Conservation (phyloP, 2,113 vertebrate species). For the Manacus vitellinus region DNA sequence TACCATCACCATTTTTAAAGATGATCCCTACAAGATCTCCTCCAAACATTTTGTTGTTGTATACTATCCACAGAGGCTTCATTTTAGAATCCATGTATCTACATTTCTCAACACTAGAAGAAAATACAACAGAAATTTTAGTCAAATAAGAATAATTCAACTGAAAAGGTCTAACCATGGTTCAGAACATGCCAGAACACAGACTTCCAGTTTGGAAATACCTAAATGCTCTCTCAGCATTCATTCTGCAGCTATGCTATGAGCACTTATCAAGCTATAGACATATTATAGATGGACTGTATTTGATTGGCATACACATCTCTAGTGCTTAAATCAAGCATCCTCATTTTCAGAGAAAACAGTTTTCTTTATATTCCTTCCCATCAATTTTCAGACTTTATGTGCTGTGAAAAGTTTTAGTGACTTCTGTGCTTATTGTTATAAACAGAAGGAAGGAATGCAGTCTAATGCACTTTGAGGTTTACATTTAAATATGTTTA, state of each 20-base stretch:
- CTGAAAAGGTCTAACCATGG: not conserved
- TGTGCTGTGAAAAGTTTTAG: not conserved
- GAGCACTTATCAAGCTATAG: not conserved
- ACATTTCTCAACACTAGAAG: conserved; percentile 90
- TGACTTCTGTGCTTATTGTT: not conserved
- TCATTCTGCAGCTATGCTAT: not conserved
- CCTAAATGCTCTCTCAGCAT: not conserved
- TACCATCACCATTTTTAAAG: conserved; percentile 98
- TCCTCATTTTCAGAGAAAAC: not conserved
- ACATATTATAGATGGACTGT: not conserved
- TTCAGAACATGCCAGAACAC: not conserved
- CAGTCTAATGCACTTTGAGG: not conserved
- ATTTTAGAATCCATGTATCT: conserved; percentile 99
- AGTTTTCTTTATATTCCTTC: not conserved
- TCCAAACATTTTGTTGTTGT: conserved; percentile 90
- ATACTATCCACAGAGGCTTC: conserved; percentile 98
- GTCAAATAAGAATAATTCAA: not conserved
- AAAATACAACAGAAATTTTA: not conserved
- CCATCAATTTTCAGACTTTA: not conserved
- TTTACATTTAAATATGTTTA: not conserved
- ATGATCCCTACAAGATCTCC: conserved; percentile 93
- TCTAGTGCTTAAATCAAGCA: not conserved
- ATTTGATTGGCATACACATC: not conserved
- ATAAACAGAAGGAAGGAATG: not conserved
- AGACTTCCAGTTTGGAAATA: not conserved